Evolutionary conservation across 2,113 vertebrate species (phyloP), one percentile per base, ranked within the genome.

Genomic region (Pongo pygmaeus): DNA sequence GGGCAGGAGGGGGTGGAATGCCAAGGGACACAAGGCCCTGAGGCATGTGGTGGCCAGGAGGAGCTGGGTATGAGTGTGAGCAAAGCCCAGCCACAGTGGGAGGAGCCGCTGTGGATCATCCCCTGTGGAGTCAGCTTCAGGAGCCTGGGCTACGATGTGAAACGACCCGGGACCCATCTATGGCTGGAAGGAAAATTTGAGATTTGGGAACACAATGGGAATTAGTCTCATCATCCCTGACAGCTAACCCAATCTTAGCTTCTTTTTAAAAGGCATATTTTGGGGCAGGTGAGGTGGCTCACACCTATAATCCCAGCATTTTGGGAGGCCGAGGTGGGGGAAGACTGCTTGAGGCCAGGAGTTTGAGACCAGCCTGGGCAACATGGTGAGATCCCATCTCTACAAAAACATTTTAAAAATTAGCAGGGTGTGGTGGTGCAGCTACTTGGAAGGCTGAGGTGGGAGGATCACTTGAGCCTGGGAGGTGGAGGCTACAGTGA

Each of bases 141-240:
- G 67, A 78, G 74, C 48, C 59, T 27, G 27, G 38, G 38, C 32
- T 20, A 32, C 16, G 8, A 9, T 61, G n/a, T 78, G 38, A 67
- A 55, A 70, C 85, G 85, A 25, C 50, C 88, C 32, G 61, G 25
- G 50, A n/a, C 23, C 61, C 48, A 25, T n/a, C 77, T 8, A 27
- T 0, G 10, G 22, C 75, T 80, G 43, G 64, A 48, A 93, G 64
- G 72, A 57, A 89, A 74, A 80, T 4, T 16, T 11, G 22, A 94
- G 89, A 69, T 64, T 43, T 77, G 61, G 85, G 48, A 92, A 90
- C 46, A 92, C 46, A 32, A 8, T 40, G 32, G 61, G 64, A 93
- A 93, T 32, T 50, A 38, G 59, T 32, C 23, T 35, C 50, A 48
- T 94, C 78, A 50, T 52, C 57, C 86, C 61, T 55, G 48, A 95